Conservation (phyloP, 2,113 vertebrate genomes). For the Grammomys dolichurus region DNA sequence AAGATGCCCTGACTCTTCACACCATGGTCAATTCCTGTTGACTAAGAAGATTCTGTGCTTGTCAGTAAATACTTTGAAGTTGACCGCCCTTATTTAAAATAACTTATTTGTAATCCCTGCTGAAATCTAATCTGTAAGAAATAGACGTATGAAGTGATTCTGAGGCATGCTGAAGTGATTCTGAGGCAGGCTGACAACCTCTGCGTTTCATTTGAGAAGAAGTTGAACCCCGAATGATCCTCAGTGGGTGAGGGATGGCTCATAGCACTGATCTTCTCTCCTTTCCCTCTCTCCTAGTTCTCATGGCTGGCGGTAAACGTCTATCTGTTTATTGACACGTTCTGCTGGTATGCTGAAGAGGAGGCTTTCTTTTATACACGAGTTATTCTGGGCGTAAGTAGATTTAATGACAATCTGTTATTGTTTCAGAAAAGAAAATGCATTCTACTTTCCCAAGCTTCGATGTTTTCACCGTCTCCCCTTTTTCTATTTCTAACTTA, state of each 20-base stretch:
- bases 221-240: conserved; percentile 37
- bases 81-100: conserved; percentile 3
- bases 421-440: conserved; percentile 51
- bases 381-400: conserved; percentile 91
- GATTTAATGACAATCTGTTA: background rate
- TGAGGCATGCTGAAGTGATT: background rate
- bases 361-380: conserved; percentile 90
- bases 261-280: conserved; percentile 58
- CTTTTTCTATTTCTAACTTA: conserved; percentile 73
- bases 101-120: conserved; percentile 7
- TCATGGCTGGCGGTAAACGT: conserved; percentile 89
- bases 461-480: conserved; percentile 54
- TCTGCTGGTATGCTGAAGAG: conserved; percentile 87
- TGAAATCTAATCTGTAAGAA: conserved; percentile 2
- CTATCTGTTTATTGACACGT: conserved; percentile 89
- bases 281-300: conserved; percentile 82
- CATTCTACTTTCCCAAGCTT: conserved; percentile 30
- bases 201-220: conserved; percentile 56
- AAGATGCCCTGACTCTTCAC: conserved; percentile 29
- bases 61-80: conserved; percentile 47
- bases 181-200: conserved; percentile 63
- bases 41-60: conserved; percentile 20
- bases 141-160: conserved; percentile 9
- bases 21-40: background rate
- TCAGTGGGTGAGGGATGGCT: conserved; percentile 13